A percentile compares a stretch with the other conserved stretches of the same genome.
Conservation (phyloP, 2,113 vertebrate species). For the Hypomesus transpacificus region DNA sequence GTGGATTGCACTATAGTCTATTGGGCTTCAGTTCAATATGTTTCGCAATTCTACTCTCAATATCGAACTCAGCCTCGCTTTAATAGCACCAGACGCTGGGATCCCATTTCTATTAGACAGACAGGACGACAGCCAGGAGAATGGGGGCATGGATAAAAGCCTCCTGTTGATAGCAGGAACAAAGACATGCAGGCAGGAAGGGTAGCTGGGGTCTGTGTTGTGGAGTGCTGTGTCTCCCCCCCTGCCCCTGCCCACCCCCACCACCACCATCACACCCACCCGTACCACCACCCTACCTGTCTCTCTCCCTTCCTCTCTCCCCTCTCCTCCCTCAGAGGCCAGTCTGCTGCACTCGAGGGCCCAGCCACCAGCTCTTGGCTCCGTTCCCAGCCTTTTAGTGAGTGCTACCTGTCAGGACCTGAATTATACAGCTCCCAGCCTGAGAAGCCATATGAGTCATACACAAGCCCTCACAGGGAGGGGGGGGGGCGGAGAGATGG, state of each 20-base stretch:
- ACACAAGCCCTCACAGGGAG: conserved; percentile 59
- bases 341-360: conserved; percentile 63
- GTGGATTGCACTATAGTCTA: too few relatives aligned
- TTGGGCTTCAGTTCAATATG: too few relatives aligned
- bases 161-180: conserved; percentile 10
- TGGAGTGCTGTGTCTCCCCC: conserved; percentile 59
- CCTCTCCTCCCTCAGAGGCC: conserved; percentile 40
- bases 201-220: background rate
- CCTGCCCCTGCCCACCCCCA: background rate
- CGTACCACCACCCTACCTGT: background rate
- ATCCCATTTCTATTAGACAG: conserved; percentile 1
- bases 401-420: conserved; percentile 87
- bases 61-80: too few relatives aligned
- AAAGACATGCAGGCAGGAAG: conserved; percentile 14
- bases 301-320: background rate
- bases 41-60: too few relatives aligned
- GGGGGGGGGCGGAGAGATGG: background rate
- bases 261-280: background rate
- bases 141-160: conserved; percentile 14
- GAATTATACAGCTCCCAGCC: conserved; percentile 86
- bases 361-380: conserved; percentile 79
- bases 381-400: conserved; percentile 84
- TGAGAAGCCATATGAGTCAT: conserved; percentile 82
- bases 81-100: too few relatives aligned
- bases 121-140: conserved; percentile 13